Evolutionary conservation across 2,113 vertebrate species (phyloP).

Genomic region (Sinocyclocheilus maitianheensis): DNA sequence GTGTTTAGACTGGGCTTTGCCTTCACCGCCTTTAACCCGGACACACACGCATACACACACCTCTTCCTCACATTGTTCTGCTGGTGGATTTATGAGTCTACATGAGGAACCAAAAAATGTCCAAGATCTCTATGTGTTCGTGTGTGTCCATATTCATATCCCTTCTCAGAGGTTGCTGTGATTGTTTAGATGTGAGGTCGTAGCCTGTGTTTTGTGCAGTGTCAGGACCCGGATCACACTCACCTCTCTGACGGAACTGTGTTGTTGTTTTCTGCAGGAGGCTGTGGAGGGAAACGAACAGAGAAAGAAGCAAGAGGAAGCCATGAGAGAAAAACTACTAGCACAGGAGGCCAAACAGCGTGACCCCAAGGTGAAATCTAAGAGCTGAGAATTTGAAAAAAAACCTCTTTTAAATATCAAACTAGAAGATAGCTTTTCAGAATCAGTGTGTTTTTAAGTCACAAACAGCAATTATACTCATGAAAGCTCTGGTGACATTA

Average conservation of each 20-base stretch:
- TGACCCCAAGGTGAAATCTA: conserved; percentile 84
- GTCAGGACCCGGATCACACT: conserved; percentile 15
- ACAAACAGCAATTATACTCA: no score
- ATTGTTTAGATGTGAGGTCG: conserved; percentile 44
- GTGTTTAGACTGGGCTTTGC: conserved; percentile 69
- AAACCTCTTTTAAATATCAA: not conserved
- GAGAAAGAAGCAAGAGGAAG: conserved; percentile 92
- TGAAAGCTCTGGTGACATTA: no score
- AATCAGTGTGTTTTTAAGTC: no score
- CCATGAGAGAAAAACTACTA: conserved; percentile 90
- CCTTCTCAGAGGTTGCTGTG: conserved; percentile 44
- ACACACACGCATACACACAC: conserved; percentile 66
- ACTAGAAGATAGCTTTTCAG: not conserved
- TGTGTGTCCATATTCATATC: conserved; percentile 35
- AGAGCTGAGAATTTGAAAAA: not conserved
- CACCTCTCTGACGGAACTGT: conserved; percentile 29
- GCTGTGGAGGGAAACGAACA: conserved; percentile 89
- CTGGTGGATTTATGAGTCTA: conserved; percentile 73
- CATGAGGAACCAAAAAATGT: conserved; percentile 65
- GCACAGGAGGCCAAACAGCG: conserved; percentile 95
- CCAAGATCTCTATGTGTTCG: conserved; percentile 34
- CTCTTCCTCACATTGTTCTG: conserved; percentile 80
- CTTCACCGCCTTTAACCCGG: conserved; percentile 61
- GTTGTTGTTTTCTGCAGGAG: conserved; percentile 75
- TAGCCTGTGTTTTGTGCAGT: conserved; percentile 18